Evolutionary conservation across 2,888 invertebrate genomes (phyloP).

Genomic region (Archaeoteleia sp.): DNA sequence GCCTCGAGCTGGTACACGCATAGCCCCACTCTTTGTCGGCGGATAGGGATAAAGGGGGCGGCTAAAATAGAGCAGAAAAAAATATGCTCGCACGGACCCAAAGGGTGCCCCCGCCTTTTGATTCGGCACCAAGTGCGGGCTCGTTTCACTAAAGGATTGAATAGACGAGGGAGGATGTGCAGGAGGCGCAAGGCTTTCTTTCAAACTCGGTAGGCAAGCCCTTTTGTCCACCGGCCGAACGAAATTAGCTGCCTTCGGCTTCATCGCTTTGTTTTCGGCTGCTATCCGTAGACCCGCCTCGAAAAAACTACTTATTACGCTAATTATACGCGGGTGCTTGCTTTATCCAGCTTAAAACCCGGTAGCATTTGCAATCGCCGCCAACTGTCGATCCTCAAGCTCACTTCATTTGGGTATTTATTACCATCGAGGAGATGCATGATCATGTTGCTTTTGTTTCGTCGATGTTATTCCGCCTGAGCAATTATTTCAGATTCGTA

Average conservation of each 20-base stretch:
- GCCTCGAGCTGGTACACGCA: slow-evolving; percentile 55
- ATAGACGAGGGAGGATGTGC: slow-evolving; percentile 71
- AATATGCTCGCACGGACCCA: slow-evolving; percentile 58
- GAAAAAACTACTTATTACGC: slow-evolving; percentile 73
- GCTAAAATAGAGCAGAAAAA: slow-evolving; percentile 54
- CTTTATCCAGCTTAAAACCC: slow-evolving; percentile 49
- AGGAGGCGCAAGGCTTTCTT: slow-evolving; percentile 58
- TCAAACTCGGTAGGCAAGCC: slow-evolving; percentile 57
- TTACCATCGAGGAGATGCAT: slow-evolving; percentile 49
- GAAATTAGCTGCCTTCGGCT: slow-evolving; percentile 70
- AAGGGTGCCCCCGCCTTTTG: slow-evolving; percentile 69
- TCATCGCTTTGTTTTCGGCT: slow-evolving; percentile 70
- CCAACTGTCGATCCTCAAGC: slow-evolving; percentile 68
- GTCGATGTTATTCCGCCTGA: no score
- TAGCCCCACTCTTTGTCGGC: slow-evolving; percentile 63
- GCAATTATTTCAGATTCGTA: no score
- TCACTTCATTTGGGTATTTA: slow-evolving; percentile 60
- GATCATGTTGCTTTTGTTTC: slow-evolving; percentile 50
- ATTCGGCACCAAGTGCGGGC: slow-evolving; percentile 61
- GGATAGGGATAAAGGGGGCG: slow-evolving; percentile 49
- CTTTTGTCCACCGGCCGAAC: slow-evolving; percentile 67
- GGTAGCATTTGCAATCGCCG: slow-evolving; percentile 62
- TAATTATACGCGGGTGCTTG: slow-evolving; percentile 70
- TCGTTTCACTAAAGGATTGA: slow-evolving; percentile 61
- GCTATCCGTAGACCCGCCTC: slow-evolving; percentile 64